Evolutionary conservation across 1,140 invertebrate genomes (phyloP), one percentile per base, ranked within the genome.

Genomic region (Plutomurus gul): DNA sequence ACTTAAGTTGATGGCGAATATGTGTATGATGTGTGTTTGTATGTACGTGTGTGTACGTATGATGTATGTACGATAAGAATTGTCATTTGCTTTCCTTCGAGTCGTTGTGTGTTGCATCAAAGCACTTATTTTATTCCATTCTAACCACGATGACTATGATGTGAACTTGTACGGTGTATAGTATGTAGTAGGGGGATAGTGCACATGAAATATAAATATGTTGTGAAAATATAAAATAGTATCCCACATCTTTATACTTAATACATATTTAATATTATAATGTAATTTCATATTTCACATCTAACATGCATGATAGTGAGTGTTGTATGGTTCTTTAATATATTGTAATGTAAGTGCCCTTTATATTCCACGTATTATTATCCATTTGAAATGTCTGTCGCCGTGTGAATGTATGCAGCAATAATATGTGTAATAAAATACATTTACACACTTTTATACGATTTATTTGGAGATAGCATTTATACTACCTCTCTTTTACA

Each of bases 401-500:
- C 39, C n/a, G 2, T n/a, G 7, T 43, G 30, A 5, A 51, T 51
- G 47, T 51, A n/a, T 51, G 47, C 16, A 33, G 56, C 16, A 65
- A 65, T 65, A 33, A 65, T 65, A 65, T 65, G 56, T 65, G 56
- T 11, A 65, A 16, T 65, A 18, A 65, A 30, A 30, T 65, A 16
- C 56, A 65, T 65, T 65, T 65, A 65, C 56, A 33, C 56, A 65
- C 56, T 65, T 65, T 65, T 65, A 65, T 65, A 36, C 56, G 56
- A 65, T 27, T 65, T 65, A 65, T 65, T 65, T 65, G 18, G 13
- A 65, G 56, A 65, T 65, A 65, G 56, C 30, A 65, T 65, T 65
- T 65, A 65, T 65, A 33, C n/a, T n/a, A n/a, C 56, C 30, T 65
- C 56, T 65, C 56, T 65, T 65, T 65, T 33, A 65, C 56, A 65